phyloP scores from a whole-genome alignment of 2,797 vertebrate genomes.

The Prunella strophiata region DNA sequence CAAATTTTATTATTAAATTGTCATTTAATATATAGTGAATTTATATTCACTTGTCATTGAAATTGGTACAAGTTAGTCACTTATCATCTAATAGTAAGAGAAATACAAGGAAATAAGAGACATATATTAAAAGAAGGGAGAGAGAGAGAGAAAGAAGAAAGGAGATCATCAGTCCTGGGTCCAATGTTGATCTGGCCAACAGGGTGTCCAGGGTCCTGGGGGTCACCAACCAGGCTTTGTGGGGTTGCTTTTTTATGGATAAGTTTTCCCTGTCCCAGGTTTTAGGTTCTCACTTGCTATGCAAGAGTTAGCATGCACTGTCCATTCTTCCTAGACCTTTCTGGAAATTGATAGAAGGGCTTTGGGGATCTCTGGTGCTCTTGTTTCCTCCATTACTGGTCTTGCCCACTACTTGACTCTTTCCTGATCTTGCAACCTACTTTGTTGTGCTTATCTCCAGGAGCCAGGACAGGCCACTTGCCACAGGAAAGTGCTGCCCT shows the following conservation, averaged over 20 bases:
- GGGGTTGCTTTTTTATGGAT: background rate
- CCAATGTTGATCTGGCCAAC: accelerated
- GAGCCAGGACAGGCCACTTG: background rate
- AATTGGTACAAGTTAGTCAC: background rate
- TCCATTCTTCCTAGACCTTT: background rate
- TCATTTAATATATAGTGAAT: too few species aligned
- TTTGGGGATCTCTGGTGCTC: accelerated
- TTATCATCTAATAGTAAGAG: background rate
- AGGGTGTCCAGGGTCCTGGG: background rate
- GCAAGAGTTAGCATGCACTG: accelerated
- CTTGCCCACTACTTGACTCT: background rate
- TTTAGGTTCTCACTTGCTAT: background rate
- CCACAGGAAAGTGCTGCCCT: background rate
- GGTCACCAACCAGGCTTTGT: background rate
- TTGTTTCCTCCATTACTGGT: too few species aligned
- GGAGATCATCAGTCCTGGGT: too few species aligned
- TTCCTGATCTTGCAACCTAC: background rate
- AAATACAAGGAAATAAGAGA: background rate
- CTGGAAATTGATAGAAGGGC: background rate
- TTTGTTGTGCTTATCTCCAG: background rate
- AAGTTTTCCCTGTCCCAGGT: background rate
- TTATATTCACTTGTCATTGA: background rate
- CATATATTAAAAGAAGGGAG: background rate
- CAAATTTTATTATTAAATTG: too few species aligned
- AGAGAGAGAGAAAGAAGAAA: background rate